Conservation (phyloP, 2,888 invertebrate species). For the Hololepta plana region DNA sequence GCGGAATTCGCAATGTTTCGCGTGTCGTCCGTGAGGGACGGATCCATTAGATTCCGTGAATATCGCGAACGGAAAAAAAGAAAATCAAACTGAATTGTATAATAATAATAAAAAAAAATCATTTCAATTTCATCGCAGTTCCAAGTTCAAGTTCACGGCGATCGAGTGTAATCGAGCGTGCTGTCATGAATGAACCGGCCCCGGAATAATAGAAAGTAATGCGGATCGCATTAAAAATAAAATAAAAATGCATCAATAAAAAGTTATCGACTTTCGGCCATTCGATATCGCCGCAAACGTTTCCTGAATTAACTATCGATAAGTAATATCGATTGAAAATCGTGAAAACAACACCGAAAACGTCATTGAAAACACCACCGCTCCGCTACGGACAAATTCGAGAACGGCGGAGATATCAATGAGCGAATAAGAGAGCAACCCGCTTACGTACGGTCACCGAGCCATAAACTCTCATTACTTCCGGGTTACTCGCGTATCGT, state of each 20-base stretch:
- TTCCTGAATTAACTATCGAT: background rate
- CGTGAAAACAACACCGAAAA: no score
- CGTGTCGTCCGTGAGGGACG: no score
- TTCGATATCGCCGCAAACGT: background rate
- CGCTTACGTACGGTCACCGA: slow-evolving; percentile 10
- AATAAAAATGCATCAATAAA: slow-evolving; percentile 1
- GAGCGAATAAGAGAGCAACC: slow-evolving; percentile 12
- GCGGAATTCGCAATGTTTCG: no score
- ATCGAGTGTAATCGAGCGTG: slow-evolving; percentile 19
- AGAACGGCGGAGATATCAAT: slow-evolving; percentile 15
- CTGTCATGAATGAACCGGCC: slow-evolving; percentile 23
- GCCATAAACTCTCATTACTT: slow-evolving; percentile 7
- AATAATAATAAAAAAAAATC: slow-evolving; percentile 9
- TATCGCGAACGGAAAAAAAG: no score
- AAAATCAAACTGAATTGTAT: background rate
- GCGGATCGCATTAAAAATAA: slow-evolving; percentile 14
- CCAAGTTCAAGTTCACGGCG: slow-evolving; percentile 29
- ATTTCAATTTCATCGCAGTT: slow-evolving; percentile 27
- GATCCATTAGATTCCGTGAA: no score
- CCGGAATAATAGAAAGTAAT: slow-evolving; percentile 23
- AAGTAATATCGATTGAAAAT: slow-evolving; percentile 3
- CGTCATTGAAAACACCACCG: no score
- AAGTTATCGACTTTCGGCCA: no score
- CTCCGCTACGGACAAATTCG: slow-evolving; percentile 11
- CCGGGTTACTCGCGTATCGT: slow-evolving; percentile 6